A percentile compares a stretch with the other conserved stretches of the same genome.
Conservation (phyloP, 2,888 invertebrate species). For the Clivina fossor region DNA sequence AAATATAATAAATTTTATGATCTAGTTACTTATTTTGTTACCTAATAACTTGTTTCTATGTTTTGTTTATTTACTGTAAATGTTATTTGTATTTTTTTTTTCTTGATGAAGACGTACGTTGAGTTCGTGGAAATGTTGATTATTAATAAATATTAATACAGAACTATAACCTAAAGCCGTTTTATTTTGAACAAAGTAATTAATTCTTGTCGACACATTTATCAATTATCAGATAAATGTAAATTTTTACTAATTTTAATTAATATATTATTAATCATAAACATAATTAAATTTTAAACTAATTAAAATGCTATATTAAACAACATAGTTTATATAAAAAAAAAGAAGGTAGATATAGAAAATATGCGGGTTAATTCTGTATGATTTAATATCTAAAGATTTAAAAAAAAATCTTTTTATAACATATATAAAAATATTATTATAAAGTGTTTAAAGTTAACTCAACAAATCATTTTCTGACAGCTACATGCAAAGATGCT, state of each 20-base stretch:
- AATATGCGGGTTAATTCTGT: constrained; percentile 17
- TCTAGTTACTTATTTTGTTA: too few species aligned
- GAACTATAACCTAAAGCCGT: too few species aligned
- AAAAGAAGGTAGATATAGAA: constrained; percentile 13
- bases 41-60: too few species aligned
- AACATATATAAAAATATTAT: constrained; percentile 12
- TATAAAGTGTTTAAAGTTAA: constrained; percentile 14
- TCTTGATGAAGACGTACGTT: too few species aligned
- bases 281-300: constrained; percentile 18
- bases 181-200: too few species aligned
- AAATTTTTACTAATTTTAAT: constrained; percentile 20
- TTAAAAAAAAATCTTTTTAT: constrained; percentile 16
- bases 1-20: too few species aligned
- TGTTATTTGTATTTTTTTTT: too few species aligned
- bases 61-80: too few species aligned
- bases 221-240: constrained; percentile 24
- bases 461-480: constrained; percentile 18
- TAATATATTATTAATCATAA: constrained; percentile 9
- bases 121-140: too few species aligned
- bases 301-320: constrained; percentile 18
- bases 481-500: constrained; percentile 20
- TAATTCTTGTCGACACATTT: constrained; percentile 1
- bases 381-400: constrained; percentile 7
- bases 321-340: constrained; percentile 24
- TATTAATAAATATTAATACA: too few species aligned